These are phyloP conservation scores for Campylomormyrus numenius DNA, from an alignment of 2,113 vertebrate genomes.

Conservation along the genomic window DNA sequence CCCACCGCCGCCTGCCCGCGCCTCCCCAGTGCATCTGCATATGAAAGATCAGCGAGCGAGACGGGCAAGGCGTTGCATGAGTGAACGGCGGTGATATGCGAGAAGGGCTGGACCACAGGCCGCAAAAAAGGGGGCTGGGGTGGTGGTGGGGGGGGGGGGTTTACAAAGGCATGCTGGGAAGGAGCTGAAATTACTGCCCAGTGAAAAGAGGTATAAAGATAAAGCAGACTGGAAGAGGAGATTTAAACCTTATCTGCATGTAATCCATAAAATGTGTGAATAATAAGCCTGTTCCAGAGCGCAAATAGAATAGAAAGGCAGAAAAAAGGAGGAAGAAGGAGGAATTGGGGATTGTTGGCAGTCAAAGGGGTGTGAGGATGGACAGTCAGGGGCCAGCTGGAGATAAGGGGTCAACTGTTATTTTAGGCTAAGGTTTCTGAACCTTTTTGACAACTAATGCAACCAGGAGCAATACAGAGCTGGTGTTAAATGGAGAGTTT, in stretches of 20 bases:
- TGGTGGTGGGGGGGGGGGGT: too few relatives aligned
- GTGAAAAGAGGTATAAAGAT: background rate
- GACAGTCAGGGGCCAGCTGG: background rate
- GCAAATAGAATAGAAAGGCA: background rate
- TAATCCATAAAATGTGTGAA: background rate
- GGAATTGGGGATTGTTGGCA: background rate
- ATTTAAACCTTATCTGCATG: background rate
- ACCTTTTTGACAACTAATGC: background rate
- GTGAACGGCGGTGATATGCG: background rate
- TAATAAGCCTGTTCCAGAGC: background rate
- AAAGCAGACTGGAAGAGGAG: background rate
- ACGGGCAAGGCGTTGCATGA: background rate
- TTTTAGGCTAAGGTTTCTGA: conserved; percentile 9
- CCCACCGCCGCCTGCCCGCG: background rate
- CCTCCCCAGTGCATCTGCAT: background rate
- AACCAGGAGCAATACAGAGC: background rate
- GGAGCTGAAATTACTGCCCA: background rate
- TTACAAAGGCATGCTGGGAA: background rate
- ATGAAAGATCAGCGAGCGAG: background rate
- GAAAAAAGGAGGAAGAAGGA: background rate
- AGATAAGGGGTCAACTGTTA: background rate
- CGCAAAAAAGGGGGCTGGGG: background rate
- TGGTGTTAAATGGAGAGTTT: background rate
- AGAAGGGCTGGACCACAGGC: background rate
- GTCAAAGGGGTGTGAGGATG: background rate